Percentiles rank a stretch among this genome's conserved stretches.
Evolutionary conservation across 2,113 vertebrate species (phyloP).

Genomic region (Sinocyclocheilus rhinocerous): DNA sequence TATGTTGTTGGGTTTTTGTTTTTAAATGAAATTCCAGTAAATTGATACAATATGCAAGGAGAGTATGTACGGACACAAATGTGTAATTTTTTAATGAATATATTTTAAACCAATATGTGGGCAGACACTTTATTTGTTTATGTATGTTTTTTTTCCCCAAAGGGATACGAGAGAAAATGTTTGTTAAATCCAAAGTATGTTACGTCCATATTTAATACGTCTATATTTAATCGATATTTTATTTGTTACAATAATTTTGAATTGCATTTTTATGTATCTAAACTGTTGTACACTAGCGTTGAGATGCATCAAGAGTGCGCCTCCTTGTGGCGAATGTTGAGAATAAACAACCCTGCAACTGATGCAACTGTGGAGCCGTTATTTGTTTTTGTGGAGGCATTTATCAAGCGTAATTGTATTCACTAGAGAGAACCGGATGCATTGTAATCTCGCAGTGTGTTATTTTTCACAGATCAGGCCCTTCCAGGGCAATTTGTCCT

Average conservation of each 20-base stretch:
- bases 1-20: neutral
- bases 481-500: slow-evolving; percentile 60
- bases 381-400: slow-evolving; percentile 58
- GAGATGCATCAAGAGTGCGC: slow-evolving; percentile 34
- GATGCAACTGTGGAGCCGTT: slow-evolving; percentile 45
- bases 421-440: slow-evolving; percentile 49
- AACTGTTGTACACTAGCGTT: neutral
- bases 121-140: neutral
- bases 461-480: slow-evolving; percentile 57
- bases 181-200: neutral
- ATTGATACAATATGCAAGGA: neutral
- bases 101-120: neutral
- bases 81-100: neutral
- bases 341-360: slow-evolving; percentile 36
- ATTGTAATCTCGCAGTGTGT: slow-evolving; percentile 55
- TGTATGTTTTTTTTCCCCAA: slow-evolving; percentile 21
- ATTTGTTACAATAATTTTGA: neutral
- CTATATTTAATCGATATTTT: neutral
- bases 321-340: slow-evolving; percentile 45
- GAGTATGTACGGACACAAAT: neutral
- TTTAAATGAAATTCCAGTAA: neutral
- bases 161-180: neutral
- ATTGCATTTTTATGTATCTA: slow-evolving; percentile 1
- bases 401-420: slow-evolving; percentile 64
- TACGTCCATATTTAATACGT: neutral